Evolutionary conservation across 2,888 invertebrate genomes (phyloP).

Genomic region (Dione vanillae): DNA sequence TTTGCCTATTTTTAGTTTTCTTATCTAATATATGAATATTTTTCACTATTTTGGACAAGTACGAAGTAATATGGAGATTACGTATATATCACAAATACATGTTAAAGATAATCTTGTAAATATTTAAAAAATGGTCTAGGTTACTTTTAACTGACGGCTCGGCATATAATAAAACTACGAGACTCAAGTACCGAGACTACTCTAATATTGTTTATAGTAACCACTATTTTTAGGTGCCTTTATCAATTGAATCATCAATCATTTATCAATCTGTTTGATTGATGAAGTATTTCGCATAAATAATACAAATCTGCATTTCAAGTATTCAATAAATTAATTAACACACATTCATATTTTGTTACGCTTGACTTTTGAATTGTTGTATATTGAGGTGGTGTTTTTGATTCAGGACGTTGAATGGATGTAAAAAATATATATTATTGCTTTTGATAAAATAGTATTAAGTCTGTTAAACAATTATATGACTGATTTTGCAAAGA

Average conservation of each 20-base stretch:
- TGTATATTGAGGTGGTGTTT: constrained; percentile 7
- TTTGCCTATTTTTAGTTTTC: too few species aligned
- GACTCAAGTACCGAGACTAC: constrained; percentile 29
- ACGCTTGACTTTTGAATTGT: constrained; percentile 29
- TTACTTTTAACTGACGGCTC: background rate
- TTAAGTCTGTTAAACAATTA: too few species aligned
- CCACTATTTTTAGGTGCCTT: constrained; percentile 34
- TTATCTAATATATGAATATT: too few species aligned
- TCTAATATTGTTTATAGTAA: constrained; percentile 30
- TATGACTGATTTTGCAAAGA: too few species aligned
- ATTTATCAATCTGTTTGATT: constrained; percentile 40
- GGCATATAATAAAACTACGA: constrained; percentile 4
- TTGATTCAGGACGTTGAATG: constrained; percentile 16
- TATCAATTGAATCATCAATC: constrained; percentile 39
- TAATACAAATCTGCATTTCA: constrained; percentile 36
- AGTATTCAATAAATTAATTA: constrained; percentile 38
- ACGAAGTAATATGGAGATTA: too few species aligned
- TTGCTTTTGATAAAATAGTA: background rate
- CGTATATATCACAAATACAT: background rate
- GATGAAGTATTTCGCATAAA: constrained; percentile 40
- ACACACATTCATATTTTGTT: constrained; percentile 26
- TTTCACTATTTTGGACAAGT: too few species aligned
- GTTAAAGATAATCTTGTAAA: background rate
- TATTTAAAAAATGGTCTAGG: background rate
- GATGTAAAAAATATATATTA: background rate